A percentile compares a stretch with the other conserved stretches of the same genome.
phyloP scores from a whole-genome alignment of 2,888 invertebrate genomes.

The Acanthosepion lycidas region DNA sequence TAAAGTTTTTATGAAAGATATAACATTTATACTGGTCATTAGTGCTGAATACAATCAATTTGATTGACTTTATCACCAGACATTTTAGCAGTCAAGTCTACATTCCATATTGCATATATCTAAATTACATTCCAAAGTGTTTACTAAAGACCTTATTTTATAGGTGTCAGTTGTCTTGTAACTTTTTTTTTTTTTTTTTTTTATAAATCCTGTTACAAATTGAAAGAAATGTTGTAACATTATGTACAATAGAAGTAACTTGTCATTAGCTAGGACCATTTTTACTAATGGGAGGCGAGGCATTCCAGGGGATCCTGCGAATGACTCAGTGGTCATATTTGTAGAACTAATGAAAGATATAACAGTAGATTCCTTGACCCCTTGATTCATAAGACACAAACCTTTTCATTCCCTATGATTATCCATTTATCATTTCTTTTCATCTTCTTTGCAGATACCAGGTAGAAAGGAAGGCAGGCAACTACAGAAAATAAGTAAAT shows the following conservation, averaged over 20 bases:
- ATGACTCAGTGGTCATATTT: not conserved
- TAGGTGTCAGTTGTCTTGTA: not conserved
- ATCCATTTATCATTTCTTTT: constrained; percentile 8
- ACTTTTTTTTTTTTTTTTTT: not conserved
- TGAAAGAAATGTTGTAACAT: not conserved
- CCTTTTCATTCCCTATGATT: not conserved
- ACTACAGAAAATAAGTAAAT: not conserved
- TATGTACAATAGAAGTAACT: constrained; percentile 13
- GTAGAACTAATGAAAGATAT: not conserved
- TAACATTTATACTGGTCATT: not conserved
- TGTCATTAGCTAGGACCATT: not conserved
- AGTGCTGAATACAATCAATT: not conserved
- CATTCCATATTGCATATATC: not conserved
- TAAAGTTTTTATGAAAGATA: not conserved
- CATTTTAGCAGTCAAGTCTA: not conserved
- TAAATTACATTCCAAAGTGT: not conserved
- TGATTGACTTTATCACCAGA: not conserved
- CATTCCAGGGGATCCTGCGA: not conserved
- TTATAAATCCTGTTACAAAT: not conserved
- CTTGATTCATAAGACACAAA: constrained; percentile 9
- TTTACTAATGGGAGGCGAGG: not conserved
- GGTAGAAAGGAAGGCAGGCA: constrained; percentile 3
- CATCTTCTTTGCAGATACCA: constrained; percentile 22
- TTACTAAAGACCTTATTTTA: not conserved
- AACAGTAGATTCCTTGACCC: not conserved